Base-by-base conservation (phyloP, 2,888 invertebrate genomes). In the Amphipyra berbera region DNA sequence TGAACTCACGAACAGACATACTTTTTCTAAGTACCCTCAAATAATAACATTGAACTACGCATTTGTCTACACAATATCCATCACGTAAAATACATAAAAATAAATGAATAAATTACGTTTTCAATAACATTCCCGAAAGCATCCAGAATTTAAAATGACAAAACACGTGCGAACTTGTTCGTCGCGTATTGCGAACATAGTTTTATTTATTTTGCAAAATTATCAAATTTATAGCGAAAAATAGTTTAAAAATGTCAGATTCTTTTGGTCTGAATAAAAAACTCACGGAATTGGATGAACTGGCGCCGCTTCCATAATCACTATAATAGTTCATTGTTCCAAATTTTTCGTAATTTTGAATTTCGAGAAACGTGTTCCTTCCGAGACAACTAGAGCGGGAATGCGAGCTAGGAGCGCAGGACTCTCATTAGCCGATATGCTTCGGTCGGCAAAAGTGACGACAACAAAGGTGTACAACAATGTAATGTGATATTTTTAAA, bases 231-330 rank as follows among this genome's bases (percentile, higher is more conserved):
- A 44, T 40, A 2, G 0, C 9, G 21, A 30, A 50, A 48, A 41
- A 41, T 35, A 42, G 42, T n/a, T n/a, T n/a, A n/a, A 56, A 41
- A 47, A 49, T n/a, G 49, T 21, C 21, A 21, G 21, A 21, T 21
- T 21, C 21, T 21, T 21, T 21, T 21, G 3, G 21, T 21, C 21
- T 21, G 21, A 59, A 46, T 59, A 40, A 52, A 59, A 37, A 44
- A 87, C 90, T 89, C 68, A 91, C 90, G 21, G 84, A 82, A 75
- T 85, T 87, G 2, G 85, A 78, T 3, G 87, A 86, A 49, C 83
- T 86, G 7, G 85, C 83, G 47, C 85, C 83, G 47, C 88, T 89
- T 13, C 88, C 87, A 57, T 87, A 89, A 44, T 90, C 88, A 83
- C 88, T 88, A 33, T 68, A 82, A 58, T 82, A 77, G 56, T 66